phyloP scores from a whole-genome alignment of 2,797 vertebrate genomes.

The Lacerta viridis region DNA sequence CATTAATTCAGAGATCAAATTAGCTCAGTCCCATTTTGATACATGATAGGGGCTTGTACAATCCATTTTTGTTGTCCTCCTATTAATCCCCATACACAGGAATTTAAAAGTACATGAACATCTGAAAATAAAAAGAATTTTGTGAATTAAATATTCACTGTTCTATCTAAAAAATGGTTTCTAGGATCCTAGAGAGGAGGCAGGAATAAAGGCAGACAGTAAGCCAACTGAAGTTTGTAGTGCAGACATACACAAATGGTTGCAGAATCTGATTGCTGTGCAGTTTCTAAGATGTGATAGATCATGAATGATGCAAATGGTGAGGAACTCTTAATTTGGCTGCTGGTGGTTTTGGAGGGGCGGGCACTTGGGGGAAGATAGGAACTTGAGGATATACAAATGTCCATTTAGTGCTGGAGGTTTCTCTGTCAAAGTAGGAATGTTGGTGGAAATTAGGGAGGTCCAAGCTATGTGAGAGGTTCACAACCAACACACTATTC shows the following conservation, averaged over 20 bases:
- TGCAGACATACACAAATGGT: not conserved
- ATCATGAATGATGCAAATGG: not conserved
- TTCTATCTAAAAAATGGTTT: not conserved
- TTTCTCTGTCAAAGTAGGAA: not conserved
- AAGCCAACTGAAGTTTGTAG: not conserved
- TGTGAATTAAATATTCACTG: not conserved
- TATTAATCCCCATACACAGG: too few relatives aligned
- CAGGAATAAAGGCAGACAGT: not conserved
- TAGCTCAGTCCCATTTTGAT: not conserved
- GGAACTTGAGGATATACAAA: not conserved
- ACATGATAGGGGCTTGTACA: not conserved
- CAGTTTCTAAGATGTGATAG: not conserved
- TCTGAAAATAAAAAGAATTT: not conserved
- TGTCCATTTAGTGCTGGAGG: not conserved
- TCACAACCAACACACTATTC: not conserved
- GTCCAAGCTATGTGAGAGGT: not conserved
- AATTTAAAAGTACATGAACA: too few relatives aligned
- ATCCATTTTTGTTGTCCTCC: too few relatives aligned
- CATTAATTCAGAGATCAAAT: not conserved
- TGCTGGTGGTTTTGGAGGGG: not conserved
- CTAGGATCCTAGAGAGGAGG: not conserved
- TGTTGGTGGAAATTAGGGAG: not conserved
- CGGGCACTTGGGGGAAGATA: too few relatives aligned
- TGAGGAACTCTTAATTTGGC: not conserved
- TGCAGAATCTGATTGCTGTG: not conserved